Evolutionary conservation across 2,888 invertebrate species (phyloP), one percentile per base, ranked within the genome.

Genomic region (Rhamnusium bicolor): DNA sequence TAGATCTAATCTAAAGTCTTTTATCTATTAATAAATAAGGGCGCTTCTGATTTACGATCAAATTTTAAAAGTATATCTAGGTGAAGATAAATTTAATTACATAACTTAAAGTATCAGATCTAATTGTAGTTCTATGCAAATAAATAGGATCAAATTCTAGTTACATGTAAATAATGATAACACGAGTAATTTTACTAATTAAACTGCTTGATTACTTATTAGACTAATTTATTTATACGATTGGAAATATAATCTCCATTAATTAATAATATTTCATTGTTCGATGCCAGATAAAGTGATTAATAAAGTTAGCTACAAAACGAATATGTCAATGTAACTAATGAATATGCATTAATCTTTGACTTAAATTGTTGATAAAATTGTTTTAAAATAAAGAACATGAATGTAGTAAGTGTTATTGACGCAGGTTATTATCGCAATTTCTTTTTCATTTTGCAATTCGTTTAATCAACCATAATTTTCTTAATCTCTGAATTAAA

Each of bases 341-440:
- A 69, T 75, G 73, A 63, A 51, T 58, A 69, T 61, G 47, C 49
- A 69, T 69, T 69, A 47, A 69, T 65, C 65, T 62, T 47, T 47
- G 49, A 49, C 62, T 62, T 63, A 27, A 24, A 49, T 29, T 56
- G 14, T 27, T 49, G 63, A 63, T 63, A 63, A 63, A 51, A 51
- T 27, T 12, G 18, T 12, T 46, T 62, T 62, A 63, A 27, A 21
- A 27, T 27, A 49, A 49, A 12, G 63, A 63, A 29, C 63, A 63
- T 32, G 53, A 49, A 65, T 21, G 18, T 65, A 53, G n/a, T 10
- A 19, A 65, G 12, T 65, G 65, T n/a, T 53, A 53, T 71, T 79
- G 79, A 79, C 76, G 76, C 67, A 72, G 71, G 75, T 70, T 77
- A 67, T 68, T 74, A 74, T 77, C 71, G 71, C 10, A 29, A 62